These are phyloP conservation scores for Pseudochaenichthys georgianus DNA, from an alignment of 2,797 vertebrate species.

Conservation along the genomic window DNA sequence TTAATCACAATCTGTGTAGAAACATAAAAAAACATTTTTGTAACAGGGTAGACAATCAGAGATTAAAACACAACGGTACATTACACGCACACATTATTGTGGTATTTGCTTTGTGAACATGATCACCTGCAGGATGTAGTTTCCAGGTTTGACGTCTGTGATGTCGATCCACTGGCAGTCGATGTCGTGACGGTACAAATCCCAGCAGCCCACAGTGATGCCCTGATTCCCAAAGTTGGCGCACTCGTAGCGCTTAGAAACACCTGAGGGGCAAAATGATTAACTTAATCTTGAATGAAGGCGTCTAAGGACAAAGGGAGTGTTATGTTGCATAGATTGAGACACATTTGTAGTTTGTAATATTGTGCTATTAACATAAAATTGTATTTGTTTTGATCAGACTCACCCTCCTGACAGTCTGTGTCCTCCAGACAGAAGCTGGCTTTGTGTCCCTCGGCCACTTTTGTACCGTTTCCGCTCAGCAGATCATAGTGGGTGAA, in stretches of 20 bases:
- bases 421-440: slow-evolving; percentile 98
- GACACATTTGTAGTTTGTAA: no score
- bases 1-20: slow-evolving; percentile 92
- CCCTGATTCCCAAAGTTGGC: slow-evolving; percentile 99
- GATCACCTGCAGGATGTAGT: slow-evolving; percentile 95
- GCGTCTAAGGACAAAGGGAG: no score
- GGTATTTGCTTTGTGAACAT: neutral
- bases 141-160: slow-evolving; percentile 94
- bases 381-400: no score
- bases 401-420: slow-evolving; percentile 93
- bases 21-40: neutral
- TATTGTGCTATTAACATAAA: no score
- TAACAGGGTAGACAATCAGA: neutral
- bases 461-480: slow-evolving; percentile 92
- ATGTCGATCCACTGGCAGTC: slow-evolving; percentile 99
- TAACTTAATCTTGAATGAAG: neutral
- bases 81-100: no score
- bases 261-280: slow-evolving; percentile 75
- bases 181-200: slow-evolving; percentile 96
- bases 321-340: no score
- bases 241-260: slow-evolving; percentile 95
- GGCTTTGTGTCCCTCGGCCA: slow-evolving; percentile 98
- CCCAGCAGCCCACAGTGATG: slow-evolving; percentile 98
- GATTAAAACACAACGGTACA: neutral
- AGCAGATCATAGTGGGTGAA: slow-evolving; percentile 98